Conservation (phyloP, 2,888 invertebrate species). For the Morpho helenor region DNA sequence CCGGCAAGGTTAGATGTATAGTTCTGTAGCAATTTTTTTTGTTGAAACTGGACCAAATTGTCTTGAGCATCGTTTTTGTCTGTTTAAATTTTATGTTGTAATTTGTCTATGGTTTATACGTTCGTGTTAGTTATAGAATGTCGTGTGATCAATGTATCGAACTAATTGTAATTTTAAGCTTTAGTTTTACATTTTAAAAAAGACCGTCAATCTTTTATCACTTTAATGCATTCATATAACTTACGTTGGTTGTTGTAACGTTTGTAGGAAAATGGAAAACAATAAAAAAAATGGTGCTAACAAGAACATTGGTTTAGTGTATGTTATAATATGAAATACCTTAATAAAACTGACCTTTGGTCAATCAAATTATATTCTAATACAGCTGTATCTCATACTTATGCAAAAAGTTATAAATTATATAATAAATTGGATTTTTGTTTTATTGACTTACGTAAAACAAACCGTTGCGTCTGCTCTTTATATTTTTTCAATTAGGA, state of each 20-base stretch:
- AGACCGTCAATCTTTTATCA: conserved; percentile 61
- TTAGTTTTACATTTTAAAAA: conserved; percentile 48
- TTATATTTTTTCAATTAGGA: too few relatives aligned
- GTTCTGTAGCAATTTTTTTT: conserved; percentile 29
- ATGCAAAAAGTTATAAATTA: conserved; percentile 67
- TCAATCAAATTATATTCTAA: conserved; percentile 59
- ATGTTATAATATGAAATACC: conserved; percentile 24
- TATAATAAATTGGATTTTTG: conserved; percentile 41
- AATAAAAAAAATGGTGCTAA: conserved; percentile 75
- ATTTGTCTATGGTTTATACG: conserved; percentile 40
- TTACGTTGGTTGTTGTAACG: conserved; percentile 65
- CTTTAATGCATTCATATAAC: conserved; percentile 61
- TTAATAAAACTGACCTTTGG: conserved; percentile 43
- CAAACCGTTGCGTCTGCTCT: too few relatives aligned
- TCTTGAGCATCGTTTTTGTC: conserved; percentile 21
- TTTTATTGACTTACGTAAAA: conserved; percentile 29
- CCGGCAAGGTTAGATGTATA: too few relatives aligned
- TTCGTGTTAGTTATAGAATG: conserved; percentile 49
- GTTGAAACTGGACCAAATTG: conserved; percentile 74
- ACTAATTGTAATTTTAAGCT: conserved; percentile 43
- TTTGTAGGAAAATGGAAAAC: conserved; percentile 53
- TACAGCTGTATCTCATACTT: conserved; percentile 67
- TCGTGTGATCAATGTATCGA: conserved; percentile 54
- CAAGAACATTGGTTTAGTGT: conserved; percentile 67
- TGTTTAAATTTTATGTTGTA: conserved; percentile 7